A percentile compares a stretch with the other conserved stretches of the same genome.
Evolutionary conservation across 2,113 vertebrate species (phyloP).

Genomic region (Nothocercus julius): DNA sequence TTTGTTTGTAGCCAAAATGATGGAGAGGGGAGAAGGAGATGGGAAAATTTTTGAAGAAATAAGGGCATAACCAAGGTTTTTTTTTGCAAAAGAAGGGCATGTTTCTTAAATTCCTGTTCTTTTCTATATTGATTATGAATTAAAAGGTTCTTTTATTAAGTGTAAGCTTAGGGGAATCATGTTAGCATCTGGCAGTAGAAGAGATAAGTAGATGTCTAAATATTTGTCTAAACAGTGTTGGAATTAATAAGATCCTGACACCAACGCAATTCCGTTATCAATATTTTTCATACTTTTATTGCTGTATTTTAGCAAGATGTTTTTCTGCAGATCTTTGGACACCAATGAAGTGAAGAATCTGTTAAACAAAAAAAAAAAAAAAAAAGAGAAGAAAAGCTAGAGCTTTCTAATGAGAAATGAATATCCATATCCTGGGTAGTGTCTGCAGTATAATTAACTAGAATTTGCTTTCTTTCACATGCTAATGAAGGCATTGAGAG

Average conservation of each 20-base stretch:
- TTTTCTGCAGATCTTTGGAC: not conserved
- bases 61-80: not conserved
- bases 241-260: not conserved
- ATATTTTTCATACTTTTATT: not conserved
- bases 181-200: not conserved
- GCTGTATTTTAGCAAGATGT: not conserved
- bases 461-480: constrained; percentile 58
- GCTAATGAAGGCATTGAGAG: constrained; percentile 51
- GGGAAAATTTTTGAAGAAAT: not conserved
- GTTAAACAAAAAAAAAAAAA: not conserved
- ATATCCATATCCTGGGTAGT: constrained; percentile 12
- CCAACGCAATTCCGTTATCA: not conserved
- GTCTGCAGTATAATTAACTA: constrained; percentile 48
- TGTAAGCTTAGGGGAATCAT: not conserved
- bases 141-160: not conserved
- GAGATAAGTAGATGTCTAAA: not conserved
- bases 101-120: not conserved
- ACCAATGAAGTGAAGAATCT: not conserved
- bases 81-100: not conserved
- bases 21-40: not conserved
- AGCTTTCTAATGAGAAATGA: constrained; percentile 31
- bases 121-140: not conserved
- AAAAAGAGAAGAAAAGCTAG: not conserved
- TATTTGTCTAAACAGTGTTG: not conserved
- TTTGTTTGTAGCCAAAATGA: not conserved